Base-by-base conservation (phyloP, 2,797 vertebrate species). In the Aotus griseimembra region DNA sequence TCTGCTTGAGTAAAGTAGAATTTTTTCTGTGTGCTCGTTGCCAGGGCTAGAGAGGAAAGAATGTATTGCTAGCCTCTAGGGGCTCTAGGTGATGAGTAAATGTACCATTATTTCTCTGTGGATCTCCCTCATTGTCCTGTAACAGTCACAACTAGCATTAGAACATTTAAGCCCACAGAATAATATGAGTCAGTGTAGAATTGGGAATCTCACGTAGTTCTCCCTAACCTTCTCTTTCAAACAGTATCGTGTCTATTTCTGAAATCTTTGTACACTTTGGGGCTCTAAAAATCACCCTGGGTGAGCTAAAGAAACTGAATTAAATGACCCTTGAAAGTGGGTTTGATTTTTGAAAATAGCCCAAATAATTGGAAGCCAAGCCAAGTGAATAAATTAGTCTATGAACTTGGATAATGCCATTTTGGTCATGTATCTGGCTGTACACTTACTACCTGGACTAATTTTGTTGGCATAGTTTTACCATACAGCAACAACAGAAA, bases 281-380 rank as follows among this genome's bases (percentile, higher is more conserved):
- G 28, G 0, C 33, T 55, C 7, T 73, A 67, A 77, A 88, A 52
- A 12, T 87, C 33, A 77, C 22, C n/a, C 20, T 55, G 41, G 39
- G 30, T 50, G 46, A 26, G 61, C 86, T 84, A 17, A 90, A 81
- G 39, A 90, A 72, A 88, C 8, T 1, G 28, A 89, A 76, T 76
- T 44, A 73, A 90, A 81, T 95, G n/a, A 72, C 14, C 46, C 26
- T 77, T 67, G 64, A 77, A 48, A 75, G 75, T 81, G 30, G 44
- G 80, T 90, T 93, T 95, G 61, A 88, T 50, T 87, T 97, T 73
- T 84, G 64, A 55, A 95, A 96, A 87, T 52, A 90, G 36, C 17
- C 11, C 75, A 75, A 41, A 91, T 76, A 80, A 89, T 50, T 39
- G 41, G n/a, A 95, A 92, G n/a, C 30, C n/a, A 87, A 19, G 22